A percentile compares a stretch with the other conserved stretches of the same genome.
phyloP scores from a whole-genome alignment of 2,888 invertebrate genomes.

The Mythimna pallens region DNA sequence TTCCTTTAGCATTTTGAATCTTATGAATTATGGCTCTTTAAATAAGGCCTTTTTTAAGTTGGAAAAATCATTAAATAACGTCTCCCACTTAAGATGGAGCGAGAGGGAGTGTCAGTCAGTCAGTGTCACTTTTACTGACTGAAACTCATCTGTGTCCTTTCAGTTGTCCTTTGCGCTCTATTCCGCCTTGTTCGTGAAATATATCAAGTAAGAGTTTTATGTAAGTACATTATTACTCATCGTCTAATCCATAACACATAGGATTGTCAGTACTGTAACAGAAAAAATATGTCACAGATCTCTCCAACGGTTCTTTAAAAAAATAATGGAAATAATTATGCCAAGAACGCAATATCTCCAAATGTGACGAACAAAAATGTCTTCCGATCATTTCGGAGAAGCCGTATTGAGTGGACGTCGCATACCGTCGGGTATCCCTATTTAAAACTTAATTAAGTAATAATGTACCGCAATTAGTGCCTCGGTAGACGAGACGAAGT shows the following conservation, averaged over 20 bases:
- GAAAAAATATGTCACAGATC: neutral
- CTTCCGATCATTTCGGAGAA: conserved; percentile 52
- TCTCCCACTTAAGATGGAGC: too few species aligned
- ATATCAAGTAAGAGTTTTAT: neutral
- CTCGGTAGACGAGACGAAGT: conserved; percentile 1
- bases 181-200: neutral
- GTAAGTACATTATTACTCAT: neutral
- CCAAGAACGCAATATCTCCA: conserved; percentile 35
- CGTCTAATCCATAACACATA: neutral
- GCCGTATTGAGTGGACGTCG: conserved; percentile 31
- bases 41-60: too few species aligned
- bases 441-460: conserved; percentile 67
- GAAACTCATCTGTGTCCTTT: too few species aligned
- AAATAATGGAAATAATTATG: conserved; percentile 34
- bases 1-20: too few species aligned
- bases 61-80: too few species aligned
- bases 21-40: too few species aligned
- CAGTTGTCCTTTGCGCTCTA: too few species aligned
- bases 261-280: too few species aligned
- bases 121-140: too few species aligned
- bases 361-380: conserved; percentile 42
- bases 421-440: conserved; percentile 37
- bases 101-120: too few species aligned
- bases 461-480: conserved; percentile 52
- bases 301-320: conserved; percentile 30